phyloP scores from a whole-genome alignment of 1,140 invertebrate genomes.

The Aphelenchoides besseyi region DNA sequence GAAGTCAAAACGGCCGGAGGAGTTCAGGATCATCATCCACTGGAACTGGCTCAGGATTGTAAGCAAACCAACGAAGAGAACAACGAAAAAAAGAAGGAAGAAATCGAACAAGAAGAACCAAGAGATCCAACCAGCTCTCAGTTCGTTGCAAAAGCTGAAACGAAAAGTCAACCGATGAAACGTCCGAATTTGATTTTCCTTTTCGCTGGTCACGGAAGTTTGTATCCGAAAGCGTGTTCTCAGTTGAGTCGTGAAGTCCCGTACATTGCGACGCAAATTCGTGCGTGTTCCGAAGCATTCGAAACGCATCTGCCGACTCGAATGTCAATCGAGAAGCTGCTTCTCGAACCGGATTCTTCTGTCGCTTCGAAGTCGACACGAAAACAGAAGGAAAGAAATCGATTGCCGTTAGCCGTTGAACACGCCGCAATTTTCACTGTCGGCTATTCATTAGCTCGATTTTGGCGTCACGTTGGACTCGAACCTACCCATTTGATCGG shows the following conservation, averaged over 20 bases:
- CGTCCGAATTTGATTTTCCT: constrained; percentile 19
- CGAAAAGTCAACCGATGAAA: background rate
- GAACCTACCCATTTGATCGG: constrained; percentile 24
- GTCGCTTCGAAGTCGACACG: background rate
- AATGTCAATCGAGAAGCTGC: background rate
- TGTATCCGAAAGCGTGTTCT: background rate
- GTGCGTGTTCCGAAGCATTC: constrained; percentile 5
- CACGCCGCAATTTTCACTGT: constrained; percentile 19
- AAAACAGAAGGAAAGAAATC: background rate
- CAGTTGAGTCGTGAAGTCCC: constrained; percentile 10
- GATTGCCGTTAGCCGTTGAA: background rate
- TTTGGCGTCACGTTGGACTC: constrained; percentile 22
- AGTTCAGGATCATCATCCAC: background rate
- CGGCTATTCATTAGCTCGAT: constrained; percentile 20
- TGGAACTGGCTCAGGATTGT: background rate
- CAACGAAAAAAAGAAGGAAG: background rate
- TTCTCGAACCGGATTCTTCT: background rate
- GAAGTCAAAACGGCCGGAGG: background rate
- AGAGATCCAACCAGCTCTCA: no score
- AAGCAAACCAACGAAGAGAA: background rate
- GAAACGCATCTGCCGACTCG: background rate
- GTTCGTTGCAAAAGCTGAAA: background rate
- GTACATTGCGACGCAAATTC: constrained; percentile 6
- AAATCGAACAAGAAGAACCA: background rate
- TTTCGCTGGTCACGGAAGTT: background rate